These are phyloP conservation scores for Miniopterus natalensis DNA, from an alignment of 2,113 vertebrate genomes.

Conservation along the genomic window DNA sequence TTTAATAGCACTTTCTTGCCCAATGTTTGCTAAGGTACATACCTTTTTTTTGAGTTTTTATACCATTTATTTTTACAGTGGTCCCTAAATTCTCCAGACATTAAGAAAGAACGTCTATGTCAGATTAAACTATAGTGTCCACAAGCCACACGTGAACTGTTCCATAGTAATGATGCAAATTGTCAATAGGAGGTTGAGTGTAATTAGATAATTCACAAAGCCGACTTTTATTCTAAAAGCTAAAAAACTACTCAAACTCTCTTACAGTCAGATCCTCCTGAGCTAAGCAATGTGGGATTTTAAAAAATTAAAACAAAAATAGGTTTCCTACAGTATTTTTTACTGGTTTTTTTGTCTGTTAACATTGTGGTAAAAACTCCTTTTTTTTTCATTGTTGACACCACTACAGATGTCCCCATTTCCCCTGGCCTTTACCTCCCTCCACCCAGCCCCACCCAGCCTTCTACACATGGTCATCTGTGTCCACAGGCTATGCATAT, in stretches of 20 bases:
- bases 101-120: conserved; percentile 33
- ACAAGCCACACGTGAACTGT: conserved; percentile 19
- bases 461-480: too few relatives aligned
- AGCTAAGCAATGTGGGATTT: conserved; percentile 38
- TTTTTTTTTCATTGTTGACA: too few relatives aligned
- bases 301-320: conserved; percentile 68
- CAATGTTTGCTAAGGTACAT: not conserved
- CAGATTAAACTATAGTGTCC: not conserved
- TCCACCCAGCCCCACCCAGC: too few relatives aligned
- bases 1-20: not conserved
- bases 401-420: too few relatives aligned
- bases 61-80: conserved; percentile 59
- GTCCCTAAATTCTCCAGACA: conserved; percentile 52
- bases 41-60: not conserved
- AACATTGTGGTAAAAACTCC: conserved; percentile 64
- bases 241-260: conserved; percentile 42
- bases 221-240: conserved; percentile 65
- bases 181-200: conserved; percentile 1
- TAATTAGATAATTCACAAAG: conserved; percentile 66
- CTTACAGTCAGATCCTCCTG: conserved; percentile 17
- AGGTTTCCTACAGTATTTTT: conserved; percentile 61
- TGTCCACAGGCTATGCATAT: too few relatives aligned
- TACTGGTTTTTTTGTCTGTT: conserved; percentile 62
- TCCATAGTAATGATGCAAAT: not conserved
- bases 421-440: too few relatives aligned